Conservation (phyloP, 1,140 invertebrate species). For the Zophobas morio region DNA sequence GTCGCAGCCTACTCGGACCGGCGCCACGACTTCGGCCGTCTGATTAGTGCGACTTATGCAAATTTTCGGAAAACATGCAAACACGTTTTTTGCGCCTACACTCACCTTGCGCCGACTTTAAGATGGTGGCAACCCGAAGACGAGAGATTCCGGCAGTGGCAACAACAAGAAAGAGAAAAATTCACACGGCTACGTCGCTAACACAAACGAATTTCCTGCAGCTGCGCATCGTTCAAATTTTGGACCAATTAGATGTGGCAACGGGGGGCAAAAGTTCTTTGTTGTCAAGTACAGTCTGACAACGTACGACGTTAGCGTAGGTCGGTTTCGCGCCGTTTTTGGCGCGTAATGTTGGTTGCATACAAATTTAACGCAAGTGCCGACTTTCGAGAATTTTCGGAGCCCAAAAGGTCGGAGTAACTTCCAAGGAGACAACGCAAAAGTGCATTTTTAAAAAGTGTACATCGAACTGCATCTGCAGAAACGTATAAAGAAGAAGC, state of each 20-base stretch:
- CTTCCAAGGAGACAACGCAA: too few species aligned
- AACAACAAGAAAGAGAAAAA: conserved; percentile 50
- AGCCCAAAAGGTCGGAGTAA: too few species aligned
- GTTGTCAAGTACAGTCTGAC: neutral
- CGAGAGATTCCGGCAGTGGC: conserved; percentile 28
- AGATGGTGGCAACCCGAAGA: conserved; percentile 39
- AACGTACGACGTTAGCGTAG: too few species aligned
- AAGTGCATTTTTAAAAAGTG: too few species aligned
- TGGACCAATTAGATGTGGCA: conserved; percentile 15
- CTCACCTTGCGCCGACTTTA: conserved; percentile 24
- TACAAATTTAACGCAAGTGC: too few species aligned
- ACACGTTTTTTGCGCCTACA: conserved; percentile 16
- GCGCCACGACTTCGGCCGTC: neutral
- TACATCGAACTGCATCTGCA: too few species aligned
- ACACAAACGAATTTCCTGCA: conserved; percentile 32
- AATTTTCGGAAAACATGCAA: conserved; percentile 9
- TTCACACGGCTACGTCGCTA: conserved; percentile 28
- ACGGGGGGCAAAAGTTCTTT: neutral
- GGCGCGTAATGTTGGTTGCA: too few species aligned
- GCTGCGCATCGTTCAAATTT: conserved; percentile 27
- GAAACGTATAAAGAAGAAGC: too few species aligned
- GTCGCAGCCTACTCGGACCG: conserved; percentile 23
- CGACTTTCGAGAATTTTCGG: too few species aligned
- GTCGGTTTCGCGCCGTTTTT: too few species aligned
- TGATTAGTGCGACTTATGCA: neutral